Evolutionary conservation across 1,140 invertebrate genomes (phyloP), one percentile per base, ranked within the genome.

Genomic region (Papilio xuthus): DNA sequence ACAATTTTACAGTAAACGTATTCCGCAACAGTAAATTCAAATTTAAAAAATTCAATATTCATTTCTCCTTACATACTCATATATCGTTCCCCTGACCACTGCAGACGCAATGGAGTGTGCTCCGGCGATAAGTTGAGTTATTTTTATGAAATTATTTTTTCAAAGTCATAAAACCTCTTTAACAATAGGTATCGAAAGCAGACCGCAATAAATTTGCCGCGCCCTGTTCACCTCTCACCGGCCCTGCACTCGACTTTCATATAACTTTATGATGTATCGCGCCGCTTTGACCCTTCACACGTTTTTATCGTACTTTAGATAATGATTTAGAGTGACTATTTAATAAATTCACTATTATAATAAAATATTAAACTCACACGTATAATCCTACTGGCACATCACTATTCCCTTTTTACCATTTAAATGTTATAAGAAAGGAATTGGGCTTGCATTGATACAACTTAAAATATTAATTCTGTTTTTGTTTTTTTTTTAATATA

Each of bases 211-310:
- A 94, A 92, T 93, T 89, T 84, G 72, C 79, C 82, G 78, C 85
- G 84, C 84, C 88, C 86, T 85, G 87, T 90, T 90, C 90, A 90
- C 91, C 88, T 90, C 86, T 88, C 88, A 88, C 88, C 89, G 89
- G 87, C 87, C 86, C 90, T 91, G 90, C 90, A 87, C 88, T 92
- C 92, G 91, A 92, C 91, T 94, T 93, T 94, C 89, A 93, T 93
- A 92, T 94, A 94, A 94, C 91, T 92, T 93, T 92, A 92, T 92
- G 91, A 93, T 92, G 86, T 93, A 92, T 93, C 86, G 90, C 83
- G 82, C 82, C 86, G 85, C 86, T 90, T 85, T 92, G 90, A 92
- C 91, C 90, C 90, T 90, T 92, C 89, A 89, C 88, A 85, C 85
- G 82, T 85, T 89, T 67, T 87, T 89, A 88, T 88, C 82, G 82